phyloP scores from a whole-genome alignment of 2,797 vertebrate species.

The Lagorchestes hirsutus region DNA sequence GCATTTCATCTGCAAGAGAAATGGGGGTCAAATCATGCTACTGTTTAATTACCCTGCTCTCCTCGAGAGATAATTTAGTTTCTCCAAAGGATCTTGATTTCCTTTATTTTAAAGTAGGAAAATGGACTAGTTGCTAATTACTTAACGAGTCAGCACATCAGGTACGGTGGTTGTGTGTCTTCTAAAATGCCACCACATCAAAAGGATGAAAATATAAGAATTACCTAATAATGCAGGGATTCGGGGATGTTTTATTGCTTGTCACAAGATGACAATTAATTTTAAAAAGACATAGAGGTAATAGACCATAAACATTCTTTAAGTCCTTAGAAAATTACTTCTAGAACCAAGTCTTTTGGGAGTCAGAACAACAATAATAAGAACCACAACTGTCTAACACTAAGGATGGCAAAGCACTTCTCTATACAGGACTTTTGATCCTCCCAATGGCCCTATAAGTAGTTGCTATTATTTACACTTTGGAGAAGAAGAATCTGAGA shows the following conservation, averaged over 20 bases:
- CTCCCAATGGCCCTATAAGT: not conserved
- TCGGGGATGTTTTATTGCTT: conserved; percentile 24
- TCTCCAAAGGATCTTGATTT: conserved; percentile 27
- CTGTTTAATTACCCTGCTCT: conserved; percentile 35
- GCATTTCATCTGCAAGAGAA: conserved; percentile 60
- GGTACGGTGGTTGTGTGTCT: not conserved
- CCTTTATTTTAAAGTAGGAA: conserved; percentile 53
- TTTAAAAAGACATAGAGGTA: conserved; percentile 38
- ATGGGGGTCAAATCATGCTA: not conserved
- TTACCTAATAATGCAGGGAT: conserved; percentile 15
- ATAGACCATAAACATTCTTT: conserved; percentile 41
- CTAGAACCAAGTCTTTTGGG: not conserved
- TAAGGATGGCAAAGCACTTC: not conserved
- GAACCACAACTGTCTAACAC: not conserved
- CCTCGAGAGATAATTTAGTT: conserved; percentile 45
- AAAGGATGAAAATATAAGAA: conserved; percentile 45
- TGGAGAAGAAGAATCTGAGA: not conserved
- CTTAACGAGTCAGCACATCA: not conserved
- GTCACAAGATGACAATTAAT: conserved; percentile 59
- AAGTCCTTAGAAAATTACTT: conserved; percentile 23
- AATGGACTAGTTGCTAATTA: not conserved
- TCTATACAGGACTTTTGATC: conserved; percentile 16
- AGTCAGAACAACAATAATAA: not conserved
- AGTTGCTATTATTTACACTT: not conserved
- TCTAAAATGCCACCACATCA: conserved; percentile 53